Evolutionary conservation across 2,888 invertebrate genomes (phyloP).

Genomic region (Cenopis cana): DNA sequence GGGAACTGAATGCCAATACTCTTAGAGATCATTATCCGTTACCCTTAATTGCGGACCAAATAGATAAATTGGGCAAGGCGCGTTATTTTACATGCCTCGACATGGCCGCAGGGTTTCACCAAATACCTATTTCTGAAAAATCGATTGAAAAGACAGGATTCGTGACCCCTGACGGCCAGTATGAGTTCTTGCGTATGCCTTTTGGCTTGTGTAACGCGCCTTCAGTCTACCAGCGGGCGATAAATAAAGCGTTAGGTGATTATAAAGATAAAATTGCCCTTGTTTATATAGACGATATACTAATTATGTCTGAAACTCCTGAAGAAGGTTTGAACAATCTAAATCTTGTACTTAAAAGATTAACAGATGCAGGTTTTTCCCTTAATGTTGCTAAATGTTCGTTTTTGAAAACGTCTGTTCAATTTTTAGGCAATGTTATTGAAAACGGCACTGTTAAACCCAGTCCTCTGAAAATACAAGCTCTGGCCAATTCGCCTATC

Average conservation of each 20-base stretch:
- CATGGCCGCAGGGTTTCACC: slow-evolving; percentile 40
- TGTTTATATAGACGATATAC: slow-evolving; percentile 45
- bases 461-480: slow-evolving; percentile 36
- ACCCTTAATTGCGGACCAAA: slow-evolving; percentile 38
- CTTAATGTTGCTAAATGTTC: slow-evolving; percentile 46
- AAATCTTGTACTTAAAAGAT: slow-evolving; percentile 25
- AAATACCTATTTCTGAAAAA: slow-evolving; percentile 30
- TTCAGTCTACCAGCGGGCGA: slow-evolving; percentile 43
- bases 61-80: slow-evolving; percentile 23
- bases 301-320: slow-evolving; percentile 35
- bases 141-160: slow-evolving; percentile 43
- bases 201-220: slow-evolving; percentile 45
- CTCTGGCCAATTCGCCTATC: slow-evolving; percentile 31
- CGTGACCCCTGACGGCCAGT: slow-evolving; percentile 40
- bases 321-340: slow-evolving; percentile 38
- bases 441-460: slow-evolving; percentile 35
- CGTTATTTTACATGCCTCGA: slow-evolving; percentile 32
- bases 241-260: slow-evolving; percentile 36
- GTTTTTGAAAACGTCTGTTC: slow-evolving; percentile 42
- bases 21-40: slow-evolving; percentile 39
- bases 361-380: slow-evolving; percentile 34
- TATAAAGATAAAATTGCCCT: slow-evolving; percentile 36
- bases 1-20: slow-evolving; percentile 40
- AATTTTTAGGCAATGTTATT: slow-evolving; percentile 43
- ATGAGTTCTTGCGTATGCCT: slow-evolving; percentile 40